These are phyloP conservation scores for Platerodrilus igneus DNA, from an alignment of 2,888 invertebrate species.

Conservation along the genomic window DNA sequence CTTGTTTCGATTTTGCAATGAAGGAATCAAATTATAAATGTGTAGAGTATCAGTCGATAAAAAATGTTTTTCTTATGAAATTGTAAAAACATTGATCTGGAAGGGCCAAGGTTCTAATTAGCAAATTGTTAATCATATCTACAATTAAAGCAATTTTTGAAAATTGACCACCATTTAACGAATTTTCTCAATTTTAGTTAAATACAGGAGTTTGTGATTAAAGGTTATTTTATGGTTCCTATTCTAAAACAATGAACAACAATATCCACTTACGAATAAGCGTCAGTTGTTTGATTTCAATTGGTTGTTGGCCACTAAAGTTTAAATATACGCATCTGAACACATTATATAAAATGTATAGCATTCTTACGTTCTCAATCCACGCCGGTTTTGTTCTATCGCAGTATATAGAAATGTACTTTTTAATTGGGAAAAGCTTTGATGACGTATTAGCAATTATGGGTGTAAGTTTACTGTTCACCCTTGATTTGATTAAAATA, in stretches of 20 bases:
- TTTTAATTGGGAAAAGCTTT: neutral
- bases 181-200: too few species aligned
- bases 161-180: too few species aligned
- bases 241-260: neutral
- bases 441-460: conserved; percentile 1
- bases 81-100: too few species aligned
- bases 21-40: too few species aligned
- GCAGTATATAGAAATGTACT: neutral
- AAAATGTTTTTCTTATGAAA: too few species aligned
- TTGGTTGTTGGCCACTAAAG: conserved; percentile 9
- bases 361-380: neutral
- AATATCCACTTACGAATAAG: conserved; percentile 1
- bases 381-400: neutral
- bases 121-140: too few species aligned
- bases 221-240: too few species aligned
- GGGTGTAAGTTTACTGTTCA: neutral
- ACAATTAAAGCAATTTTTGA: too few species aligned
- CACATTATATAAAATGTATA: neutral
- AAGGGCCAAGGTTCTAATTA: too few species aligned
- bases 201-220: too few species aligned
- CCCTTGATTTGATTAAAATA: conserved; percentile 1
- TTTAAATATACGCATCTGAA: conserved; percentile 1
- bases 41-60: too few species aligned
- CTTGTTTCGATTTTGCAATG: too few species aligned
- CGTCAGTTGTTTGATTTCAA: neutral